Percentiles rank a stretch among this genome's conserved stretches.
These are phyloP conservation scores for Trichopria drosophilae DNA, from an alignment of 2,888 invertebrate genomes.

Conservation along the genomic window DNA sequence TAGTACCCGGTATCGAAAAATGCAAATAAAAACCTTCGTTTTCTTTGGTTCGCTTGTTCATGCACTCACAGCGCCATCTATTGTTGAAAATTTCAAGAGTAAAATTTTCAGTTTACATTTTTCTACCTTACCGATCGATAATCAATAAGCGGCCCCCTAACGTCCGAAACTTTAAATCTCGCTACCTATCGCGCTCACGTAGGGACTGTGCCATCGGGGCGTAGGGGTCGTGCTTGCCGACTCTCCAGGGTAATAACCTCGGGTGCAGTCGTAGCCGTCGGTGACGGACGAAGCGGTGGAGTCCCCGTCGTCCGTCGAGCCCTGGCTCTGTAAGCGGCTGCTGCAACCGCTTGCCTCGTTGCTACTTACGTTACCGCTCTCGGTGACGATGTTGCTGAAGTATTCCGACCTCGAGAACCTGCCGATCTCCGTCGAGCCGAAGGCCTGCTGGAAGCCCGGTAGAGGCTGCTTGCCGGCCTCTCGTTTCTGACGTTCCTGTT, in stretches of 20 bases:
- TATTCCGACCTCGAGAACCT: constrained; percentile 72
- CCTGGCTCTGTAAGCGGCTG: constrained; percentile 9
- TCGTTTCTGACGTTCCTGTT: constrained; percentile 39
- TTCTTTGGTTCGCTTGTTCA: too few relatives aligned
- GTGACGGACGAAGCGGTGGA: constrained; percentile 14
- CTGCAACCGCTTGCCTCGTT: constrained; percentile 41
- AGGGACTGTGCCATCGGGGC: constrained; percentile 55
- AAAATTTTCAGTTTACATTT: too few relatives aligned
- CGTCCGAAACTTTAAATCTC: constrained; percentile 47
- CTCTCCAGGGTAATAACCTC: too few relatives aligned
- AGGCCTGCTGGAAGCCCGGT: constrained; percentile 83
- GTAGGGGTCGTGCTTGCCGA: constrained; percentile 9
- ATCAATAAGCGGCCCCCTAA: neutral
- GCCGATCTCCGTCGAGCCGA: constrained; percentile 85
- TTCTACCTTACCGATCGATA: too few relatives aligned
- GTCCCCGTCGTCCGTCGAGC: constrained; percentile 25
- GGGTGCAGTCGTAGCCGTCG: constrained; percentile 9
- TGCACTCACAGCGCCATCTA: too few relatives aligned
- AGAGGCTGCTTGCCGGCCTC: constrained; percentile 61
- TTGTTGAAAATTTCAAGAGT: too few relatives aligned
- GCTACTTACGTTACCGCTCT: constrained; percentile 44
- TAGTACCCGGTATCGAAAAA: too few relatives aligned
- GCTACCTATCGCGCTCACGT: constrained; percentile 52
- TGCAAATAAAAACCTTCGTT: too few relatives aligned
- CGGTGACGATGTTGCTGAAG: constrained; percentile 66